Conservation (phyloP, 2,797 vertebrate genomes). For the Spinus pinus region DNA sequence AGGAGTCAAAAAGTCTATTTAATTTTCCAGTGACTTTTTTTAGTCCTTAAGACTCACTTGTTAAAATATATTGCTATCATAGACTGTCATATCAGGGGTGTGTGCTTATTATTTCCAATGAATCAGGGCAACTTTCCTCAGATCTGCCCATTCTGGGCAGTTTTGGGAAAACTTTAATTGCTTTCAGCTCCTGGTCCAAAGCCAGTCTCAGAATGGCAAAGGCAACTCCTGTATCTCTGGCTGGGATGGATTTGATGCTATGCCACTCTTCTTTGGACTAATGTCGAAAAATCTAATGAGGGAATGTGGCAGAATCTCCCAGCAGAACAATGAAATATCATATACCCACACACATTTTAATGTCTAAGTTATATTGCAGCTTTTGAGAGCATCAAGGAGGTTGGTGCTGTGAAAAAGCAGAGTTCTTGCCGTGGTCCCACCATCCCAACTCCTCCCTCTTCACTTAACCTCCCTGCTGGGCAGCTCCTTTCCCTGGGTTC, state of each 20-base stretch:
- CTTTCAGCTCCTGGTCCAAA: background rate
- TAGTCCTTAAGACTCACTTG: background rate
- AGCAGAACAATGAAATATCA: background rate
- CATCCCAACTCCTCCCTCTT: background rate
- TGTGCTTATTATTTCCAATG: background rate
- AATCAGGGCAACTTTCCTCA: background rate
- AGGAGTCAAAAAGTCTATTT: background rate
- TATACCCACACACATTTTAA: too few species aligned
- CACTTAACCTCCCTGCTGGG: background rate
- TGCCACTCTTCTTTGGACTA: background rate
- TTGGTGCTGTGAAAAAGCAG: background rate
- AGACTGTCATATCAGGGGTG: background rate
- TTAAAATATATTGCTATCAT: background rate
- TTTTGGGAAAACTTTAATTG: rapidly evolving
- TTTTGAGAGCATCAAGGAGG: background rate
- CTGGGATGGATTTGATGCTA: background rate
- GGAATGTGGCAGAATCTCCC: background rate
- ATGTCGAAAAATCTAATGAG: background rate
- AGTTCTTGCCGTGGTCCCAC: background rate
- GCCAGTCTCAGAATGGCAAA: background rate
- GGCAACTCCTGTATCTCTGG: background rate
- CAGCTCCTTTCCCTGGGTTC: background rate
- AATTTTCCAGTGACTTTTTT: background rate
- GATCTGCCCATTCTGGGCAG: background rate
- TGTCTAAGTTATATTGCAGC: background rate